Evolutionary conservation across 1,140 invertebrate genomes (phyloP).

Genomic region (Proales similis): DNA sequence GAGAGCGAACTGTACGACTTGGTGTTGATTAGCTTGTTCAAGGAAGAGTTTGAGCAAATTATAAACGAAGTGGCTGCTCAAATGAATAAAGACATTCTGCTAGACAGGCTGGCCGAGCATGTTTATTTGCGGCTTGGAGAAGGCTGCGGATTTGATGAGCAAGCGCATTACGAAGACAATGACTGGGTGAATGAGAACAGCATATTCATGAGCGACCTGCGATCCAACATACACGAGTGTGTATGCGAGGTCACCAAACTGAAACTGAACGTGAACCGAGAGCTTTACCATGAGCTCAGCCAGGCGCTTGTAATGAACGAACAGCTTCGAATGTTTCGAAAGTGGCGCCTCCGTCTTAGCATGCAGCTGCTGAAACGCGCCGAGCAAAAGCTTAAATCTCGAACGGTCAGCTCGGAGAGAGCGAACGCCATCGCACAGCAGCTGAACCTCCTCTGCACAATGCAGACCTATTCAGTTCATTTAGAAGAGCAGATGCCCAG

Average conservation of each 20-base stretch:
- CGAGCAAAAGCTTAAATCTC: too few relatives aligned
- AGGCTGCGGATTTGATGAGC: slow-evolving; percentile 8
- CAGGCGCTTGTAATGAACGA: not conserved
- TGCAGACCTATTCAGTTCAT: too few relatives aligned
- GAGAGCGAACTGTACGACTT: slow-evolving; percentile 8
- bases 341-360: slow-evolving; percentile 18
- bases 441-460: too few relatives aligned
- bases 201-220: slow-evolving; percentile 12
- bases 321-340: slow-evolving; percentile 4
- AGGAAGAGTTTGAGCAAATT: slow-evolving; percentile 23
- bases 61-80: slow-evolving; percentile 25
- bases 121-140: too few relatives aligned
- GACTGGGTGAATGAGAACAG: too few relatives aligned
- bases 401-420: too few relatives aligned
- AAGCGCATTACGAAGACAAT: too few relatives aligned
- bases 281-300: slow-evolving; percentile 9
- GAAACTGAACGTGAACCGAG: slow-evolving; percentile 28
- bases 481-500: too few relatives aligned
- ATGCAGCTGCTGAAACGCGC: slow-evolving; percentile 1
- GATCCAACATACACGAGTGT: not conserved
- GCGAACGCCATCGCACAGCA: too few relatives aligned
- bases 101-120: slow-evolving; percentile 8
- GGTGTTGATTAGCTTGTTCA: not conserved
- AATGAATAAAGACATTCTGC: slow-evolving; percentile 20
- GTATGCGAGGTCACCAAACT: slow-evolving; percentile 14